Evolutionary conservation across 1,140 invertebrate species (phyloP).

Genomic region (Acarapis woodi): DNA sequence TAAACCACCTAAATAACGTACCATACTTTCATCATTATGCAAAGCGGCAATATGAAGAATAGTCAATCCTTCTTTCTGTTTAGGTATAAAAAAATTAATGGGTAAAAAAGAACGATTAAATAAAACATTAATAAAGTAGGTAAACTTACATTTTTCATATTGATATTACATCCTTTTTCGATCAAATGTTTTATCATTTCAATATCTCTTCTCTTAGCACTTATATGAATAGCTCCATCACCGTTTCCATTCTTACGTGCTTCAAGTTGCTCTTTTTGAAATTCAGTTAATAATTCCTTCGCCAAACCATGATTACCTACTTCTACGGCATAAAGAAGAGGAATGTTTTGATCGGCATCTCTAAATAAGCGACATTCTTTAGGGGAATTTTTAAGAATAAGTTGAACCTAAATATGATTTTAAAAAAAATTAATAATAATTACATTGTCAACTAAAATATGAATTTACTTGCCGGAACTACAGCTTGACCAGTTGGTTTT

Average conservation of each 20-base stretch:
- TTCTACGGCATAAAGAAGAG: conserved; percentile 66
- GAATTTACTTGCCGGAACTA: too few species aligned
- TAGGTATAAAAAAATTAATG: conserved; percentile 6
- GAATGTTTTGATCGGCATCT: conserved; percentile 68
- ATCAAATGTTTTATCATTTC: conserved; percentile 70
- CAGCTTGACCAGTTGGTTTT: conserved; percentile 55
- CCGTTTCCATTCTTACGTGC: conserved; percentile 16
- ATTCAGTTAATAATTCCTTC: conserved; percentile 41
- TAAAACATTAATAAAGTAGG: background rate
- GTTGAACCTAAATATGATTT: too few species aligned
- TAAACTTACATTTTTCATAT: conserved; percentile 46
- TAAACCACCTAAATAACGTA: conserved; percentile 81
- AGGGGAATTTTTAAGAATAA: conserved; percentile 45
- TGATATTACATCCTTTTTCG: conserved; percentile 64
- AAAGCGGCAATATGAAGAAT: conserved; percentile 76
- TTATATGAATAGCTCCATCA: conserved; percentile 69
- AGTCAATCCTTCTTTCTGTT: conserved; percentile 58
- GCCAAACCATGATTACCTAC: conserved; percentile 72
- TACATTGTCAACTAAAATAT: too few species aligned
- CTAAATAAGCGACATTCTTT: conserved; percentile 51
- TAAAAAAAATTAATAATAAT: too few species aligned
- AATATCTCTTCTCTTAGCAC: conserved; percentile 53
- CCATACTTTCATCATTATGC: conserved; percentile 65
- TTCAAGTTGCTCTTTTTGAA: conserved; percentile 30
- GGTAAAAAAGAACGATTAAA: background rate